These are phyloP conservation scores for Carettochelys insculpta DNA, from an alignment of 2,113 vertebrate genomes.

Conservation along the genomic window DNA sequence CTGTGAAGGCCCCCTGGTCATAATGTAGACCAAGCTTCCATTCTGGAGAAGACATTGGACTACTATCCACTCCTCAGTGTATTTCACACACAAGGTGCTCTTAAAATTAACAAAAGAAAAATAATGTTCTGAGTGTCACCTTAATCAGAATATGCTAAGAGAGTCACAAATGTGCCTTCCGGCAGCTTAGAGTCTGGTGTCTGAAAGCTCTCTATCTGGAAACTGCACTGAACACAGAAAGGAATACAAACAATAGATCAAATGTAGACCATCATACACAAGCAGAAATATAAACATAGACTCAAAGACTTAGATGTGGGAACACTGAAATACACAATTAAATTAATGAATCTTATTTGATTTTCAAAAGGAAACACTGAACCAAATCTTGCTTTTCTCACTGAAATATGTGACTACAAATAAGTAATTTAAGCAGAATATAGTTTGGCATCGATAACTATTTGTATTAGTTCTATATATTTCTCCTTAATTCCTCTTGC, in stretches of 20 bases:
- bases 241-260: not conserved
- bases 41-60: not conserved
- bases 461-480: rapidly evolving
- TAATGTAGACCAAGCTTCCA: not conserved
- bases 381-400: not conserved
- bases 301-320: not conserved
- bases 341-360: not conserved
- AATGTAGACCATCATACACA: not conserved
- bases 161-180: not conserved
- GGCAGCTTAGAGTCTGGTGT: not conserved
- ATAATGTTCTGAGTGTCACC: not conserved
- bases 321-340: not conserved
- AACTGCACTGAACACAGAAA: not conserved
- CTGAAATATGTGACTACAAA: not conserved
- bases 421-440: rapidly evolving
- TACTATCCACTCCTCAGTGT: not conserved
- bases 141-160: not conserved
- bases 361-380: not conserved
- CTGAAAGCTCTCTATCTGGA: not conserved
- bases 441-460: not conserved
- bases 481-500: rapidly evolving
- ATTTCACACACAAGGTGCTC: not conserved
- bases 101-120: not conserved
- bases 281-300: not conserved
- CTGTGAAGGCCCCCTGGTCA: not conserved